Evolutionary conservation across 2,888 invertebrate species (phyloP).

Genomic region (Lordiphosa fenestrarum): DNA sequence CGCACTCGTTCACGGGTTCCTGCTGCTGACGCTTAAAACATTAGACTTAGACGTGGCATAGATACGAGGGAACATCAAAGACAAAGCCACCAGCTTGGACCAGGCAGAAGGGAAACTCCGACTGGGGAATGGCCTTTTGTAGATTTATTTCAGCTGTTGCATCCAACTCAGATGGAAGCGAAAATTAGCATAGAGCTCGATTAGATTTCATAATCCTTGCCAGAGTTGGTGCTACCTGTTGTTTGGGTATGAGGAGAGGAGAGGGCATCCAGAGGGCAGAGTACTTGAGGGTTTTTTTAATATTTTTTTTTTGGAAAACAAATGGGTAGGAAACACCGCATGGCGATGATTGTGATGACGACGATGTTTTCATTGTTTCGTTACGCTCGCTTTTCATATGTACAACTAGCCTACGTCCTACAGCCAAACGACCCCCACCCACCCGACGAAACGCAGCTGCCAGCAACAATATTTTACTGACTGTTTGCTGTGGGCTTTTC

Average conservation of each 20-base stretch:
- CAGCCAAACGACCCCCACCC: neutral
- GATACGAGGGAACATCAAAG: constrained; percentile 57
- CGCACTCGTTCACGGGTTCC: constrained; percentile 25
- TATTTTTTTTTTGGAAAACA: constrained; percentile 50
- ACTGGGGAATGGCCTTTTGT: too few relatives aligned
- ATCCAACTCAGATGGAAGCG: too few relatives aligned
- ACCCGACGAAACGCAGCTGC: constrained; percentile 54
- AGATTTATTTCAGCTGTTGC: too few relatives aligned
- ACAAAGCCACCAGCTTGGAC: constrained; percentile 25
- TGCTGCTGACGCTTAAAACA: constrained; percentile 67
- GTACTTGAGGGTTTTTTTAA: constrained; percentile 3
- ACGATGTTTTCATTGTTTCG: constrained; percentile 72
- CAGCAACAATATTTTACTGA: constrained; percentile 69
- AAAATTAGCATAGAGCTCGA: too few relatives aligned
- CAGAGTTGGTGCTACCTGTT: too few relatives aligned
- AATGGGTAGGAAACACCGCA: constrained; percentile 72
- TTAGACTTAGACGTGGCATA: constrained; percentile 64
- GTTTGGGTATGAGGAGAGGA: neutral
- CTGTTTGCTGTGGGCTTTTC: constrained; percentile 57
- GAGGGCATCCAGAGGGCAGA: neutral
- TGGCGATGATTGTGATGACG: constrained; percentile 73
- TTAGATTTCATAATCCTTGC: too few relatives aligned
- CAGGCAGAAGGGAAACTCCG: too few relatives aligned
- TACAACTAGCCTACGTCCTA: constrained; percentile 30
- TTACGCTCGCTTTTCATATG: constrained; percentile 50